Conservation (phyloP, 2,797 vertebrate genomes). For the Orientallactaga sibirica region DNA sequence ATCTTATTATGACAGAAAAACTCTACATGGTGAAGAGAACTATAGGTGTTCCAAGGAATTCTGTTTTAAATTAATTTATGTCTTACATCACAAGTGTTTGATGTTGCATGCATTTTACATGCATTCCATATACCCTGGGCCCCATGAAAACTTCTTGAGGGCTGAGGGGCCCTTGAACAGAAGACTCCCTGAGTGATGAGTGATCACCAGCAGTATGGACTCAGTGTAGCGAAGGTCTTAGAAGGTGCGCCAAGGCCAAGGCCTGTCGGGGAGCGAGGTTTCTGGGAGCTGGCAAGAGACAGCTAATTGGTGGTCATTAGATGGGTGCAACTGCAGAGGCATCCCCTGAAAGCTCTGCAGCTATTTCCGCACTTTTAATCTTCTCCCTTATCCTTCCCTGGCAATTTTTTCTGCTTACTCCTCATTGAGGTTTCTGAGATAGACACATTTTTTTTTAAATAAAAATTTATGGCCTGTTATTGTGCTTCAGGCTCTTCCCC, state of each 20-base stretch:
- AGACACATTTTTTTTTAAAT: slow-evolving; percentile 80
- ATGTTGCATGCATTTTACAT: neutral
- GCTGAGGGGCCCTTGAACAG: neutral
- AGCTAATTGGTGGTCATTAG: slow-evolving; percentile 87
- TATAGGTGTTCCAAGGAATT: neutral
- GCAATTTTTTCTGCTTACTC: slow-evolving; percentile 85
- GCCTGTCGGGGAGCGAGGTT: slow-evolving; percentile 84
- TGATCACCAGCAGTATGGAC: slow-evolving; percentile 40
- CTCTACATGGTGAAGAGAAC: neutral
- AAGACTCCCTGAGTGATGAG: neutral
- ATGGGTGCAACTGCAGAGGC: slow-evolving; percentile 85
- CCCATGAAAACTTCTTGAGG: neutral
- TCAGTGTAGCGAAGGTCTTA: slow-evolving; percentile 73
- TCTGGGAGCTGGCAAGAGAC: slow-evolving; percentile 84
- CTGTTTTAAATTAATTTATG: neutral
- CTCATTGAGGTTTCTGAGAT: slow-evolving; percentile 77
- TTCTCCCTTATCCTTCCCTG: slow-evolving; percentile 81
- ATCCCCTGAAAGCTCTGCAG: slow-evolving; percentile 82
- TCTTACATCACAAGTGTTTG: neutral
- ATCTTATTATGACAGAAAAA: neutral
- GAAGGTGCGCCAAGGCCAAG: slow-evolving; percentile 55
- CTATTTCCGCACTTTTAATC: slow-evolving; percentile 84
- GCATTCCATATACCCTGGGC: neutral
- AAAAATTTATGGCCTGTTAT: slow-evolving; percentile 65
- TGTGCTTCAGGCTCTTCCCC: slow-evolving; percentile 17